A percentile compares a stretch with the other conserved stretches of the same genome.
phyloP scores from a whole-genome alignment of 2,797 vertebrate genomes.

The Melopsittacus undulatus region DNA sequence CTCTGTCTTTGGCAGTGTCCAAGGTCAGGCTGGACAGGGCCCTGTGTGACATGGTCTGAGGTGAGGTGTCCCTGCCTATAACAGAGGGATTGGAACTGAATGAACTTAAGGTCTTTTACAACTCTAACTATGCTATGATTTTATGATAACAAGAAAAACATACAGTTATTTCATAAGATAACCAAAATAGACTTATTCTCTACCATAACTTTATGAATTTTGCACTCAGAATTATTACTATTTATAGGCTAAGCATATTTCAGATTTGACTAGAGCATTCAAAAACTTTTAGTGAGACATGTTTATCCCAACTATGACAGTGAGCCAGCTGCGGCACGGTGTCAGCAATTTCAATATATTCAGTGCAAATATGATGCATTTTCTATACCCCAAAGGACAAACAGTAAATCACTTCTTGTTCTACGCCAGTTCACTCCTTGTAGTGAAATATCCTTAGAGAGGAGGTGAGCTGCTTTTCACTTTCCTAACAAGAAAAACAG shows the following conservation, averaged over 20 bases:
- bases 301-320: background rate
- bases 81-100: background rate
- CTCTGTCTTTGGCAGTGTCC: background rate
- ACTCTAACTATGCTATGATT: background rate
- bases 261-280: background rate
- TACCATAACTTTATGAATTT: background rate
- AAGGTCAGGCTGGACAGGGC: background rate
- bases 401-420: background rate
- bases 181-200: background rate
- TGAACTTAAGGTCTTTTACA: background rate
- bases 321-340: background rate
- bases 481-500: background rate
- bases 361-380: background rate
- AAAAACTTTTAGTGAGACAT: background rate
- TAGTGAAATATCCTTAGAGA: background rate
- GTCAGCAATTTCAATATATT: background rate
- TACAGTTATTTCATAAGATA: background rate
- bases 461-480: background rate
- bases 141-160: background rate
- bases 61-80: background rate
- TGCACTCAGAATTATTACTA: background rate
- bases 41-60: background rate
- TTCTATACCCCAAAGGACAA: background rate
- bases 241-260: background rate
- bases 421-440: background rate